Evolutionary conservation across 2,888 invertebrate genomes (phyloP).

Genomic region (Hartigia nigra): DNA sequence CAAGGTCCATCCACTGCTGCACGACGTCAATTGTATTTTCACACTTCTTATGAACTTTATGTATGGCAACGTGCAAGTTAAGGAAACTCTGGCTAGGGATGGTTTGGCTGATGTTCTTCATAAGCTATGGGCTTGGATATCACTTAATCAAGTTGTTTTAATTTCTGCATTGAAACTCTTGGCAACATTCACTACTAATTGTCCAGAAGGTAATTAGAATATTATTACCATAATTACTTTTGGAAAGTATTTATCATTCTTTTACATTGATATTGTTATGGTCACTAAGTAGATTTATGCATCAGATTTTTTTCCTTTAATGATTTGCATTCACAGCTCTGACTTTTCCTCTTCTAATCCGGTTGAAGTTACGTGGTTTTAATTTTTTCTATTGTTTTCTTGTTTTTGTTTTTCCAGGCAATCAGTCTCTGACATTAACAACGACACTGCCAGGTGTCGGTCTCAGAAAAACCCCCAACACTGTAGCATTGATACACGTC

Average conservation of each 20-base stretch:
- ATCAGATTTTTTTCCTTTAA: constrained; percentile 13
- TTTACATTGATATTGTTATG: constrained; percentile 12
- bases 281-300: not conserved
- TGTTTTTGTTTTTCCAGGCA: constrained; percentile 58
- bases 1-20: constrained; percentile 67
- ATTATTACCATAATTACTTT: not conserved
- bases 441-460: constrained; percentile 68
- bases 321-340: not conserved
- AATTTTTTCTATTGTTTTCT: not conserved
- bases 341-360: constrained; percentile 18
- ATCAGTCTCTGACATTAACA: constrained; percentile 68
- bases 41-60: constrained; percentile 72
- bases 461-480: constrained; percentile 67
- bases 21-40: constrained; percentile 71
- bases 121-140: constrained; percentile 77
- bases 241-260: constrained; percentile 1
- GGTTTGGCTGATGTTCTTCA: constrained; percentile 72
- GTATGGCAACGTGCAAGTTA: constrained; percentile 69
- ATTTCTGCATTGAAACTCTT: constrained; percentile 71
- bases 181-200: constrained; percentile 74
- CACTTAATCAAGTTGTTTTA: constrained; percentile 69
- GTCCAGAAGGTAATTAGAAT: constrained; percentile 69
- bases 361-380: constrained; percentile 9
- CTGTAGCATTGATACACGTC: constrained; percentile 68
- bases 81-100: constrained; percentile 69